These are phyloP conservation scores for Gymnoscopelus braueri DNA, from an alignment of 2,797 vertebrate genomes.

Conservation along the genomic window DNA sequence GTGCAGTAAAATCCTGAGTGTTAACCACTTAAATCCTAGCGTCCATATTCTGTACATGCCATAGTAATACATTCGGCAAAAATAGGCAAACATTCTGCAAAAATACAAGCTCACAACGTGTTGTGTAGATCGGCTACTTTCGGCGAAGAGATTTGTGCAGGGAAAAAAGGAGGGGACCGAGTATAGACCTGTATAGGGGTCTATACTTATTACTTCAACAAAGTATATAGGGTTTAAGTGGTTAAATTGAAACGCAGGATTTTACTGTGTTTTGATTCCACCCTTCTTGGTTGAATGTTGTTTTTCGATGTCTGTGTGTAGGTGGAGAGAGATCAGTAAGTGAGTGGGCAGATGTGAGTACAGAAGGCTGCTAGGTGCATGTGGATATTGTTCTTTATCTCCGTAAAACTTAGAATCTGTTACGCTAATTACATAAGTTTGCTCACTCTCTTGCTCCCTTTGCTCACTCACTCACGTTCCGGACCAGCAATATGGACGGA, in stretches of 20 bases:
- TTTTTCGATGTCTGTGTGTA: slow-evolving; percentile 68
- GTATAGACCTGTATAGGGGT: no score
- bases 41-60: no score
- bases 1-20: no score
- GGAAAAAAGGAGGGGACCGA: no score
- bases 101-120: no score
- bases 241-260: neutral
- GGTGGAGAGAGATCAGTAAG: slow-evolving; percentile 68
- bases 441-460: slow-evolving; percentile 1
- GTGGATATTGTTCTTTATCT: slow-evolving; percentile 56
- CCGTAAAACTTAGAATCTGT: slow-evolving; percentile 32
- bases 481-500: neutral
- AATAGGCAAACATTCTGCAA: no score
- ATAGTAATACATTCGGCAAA: no score
- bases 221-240: no score
- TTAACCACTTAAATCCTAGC: no score
- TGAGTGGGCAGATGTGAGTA: slow-evolving; percentile 73
- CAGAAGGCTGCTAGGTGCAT: slow-evolving; percentile 74
- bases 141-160: no score
- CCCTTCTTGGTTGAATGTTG: slow-evolving; percentile 30
- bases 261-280: slow-evolving; percentile 20
- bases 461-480: neutral
- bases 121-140: no score
- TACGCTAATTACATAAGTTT: slow-evolving; percentile 44
- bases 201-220: no score